phyloP scores from a whole-genome alignment of 2,888 invertebrate species.

The Leptopilina myrica region DNA sequence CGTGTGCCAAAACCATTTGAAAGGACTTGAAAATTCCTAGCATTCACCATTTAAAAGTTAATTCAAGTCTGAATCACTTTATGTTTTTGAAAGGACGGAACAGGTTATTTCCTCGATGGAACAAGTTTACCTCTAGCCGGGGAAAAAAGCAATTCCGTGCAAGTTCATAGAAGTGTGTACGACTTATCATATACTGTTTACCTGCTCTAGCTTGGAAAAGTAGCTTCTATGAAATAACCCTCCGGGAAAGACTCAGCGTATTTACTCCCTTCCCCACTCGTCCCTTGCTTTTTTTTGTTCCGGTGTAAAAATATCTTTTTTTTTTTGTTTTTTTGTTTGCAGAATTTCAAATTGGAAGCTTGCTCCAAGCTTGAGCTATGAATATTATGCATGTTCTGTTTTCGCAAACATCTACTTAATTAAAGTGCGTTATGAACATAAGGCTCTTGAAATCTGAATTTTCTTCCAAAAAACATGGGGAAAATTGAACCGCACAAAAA shows the following conservation, averaged over 20 bases:
- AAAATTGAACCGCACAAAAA: neutral
- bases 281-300: neutral
- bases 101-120: constrained; percentile 37
- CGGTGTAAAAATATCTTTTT: constrained; percentile 9
- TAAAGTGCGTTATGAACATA: constrained; percentile 9
- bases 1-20: constrained; percentile 27
- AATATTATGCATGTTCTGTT: constrained; percentile 9
- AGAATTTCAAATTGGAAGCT: constrained; percentile 21
- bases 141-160: constrained; percentile 32
- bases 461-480: neutral
- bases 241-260: constrained; percentile 23
- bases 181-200: constrained; percentile 37
- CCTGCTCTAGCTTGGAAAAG: constrained; percentile 33
- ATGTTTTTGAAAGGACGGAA: constrained; percentile 36
- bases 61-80: constrained; percentile 36
- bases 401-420: neutral
- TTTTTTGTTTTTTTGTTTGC: constrained; percentile 36
- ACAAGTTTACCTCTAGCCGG: constrained; percentile 32
- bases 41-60: constrained; percentile 24
- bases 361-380: neutral
- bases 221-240: constrained; percentile 33
- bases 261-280: neutral
- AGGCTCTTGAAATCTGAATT: neutral
- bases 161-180: constrained; percentile 36
- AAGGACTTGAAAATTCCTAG: constrained; percentile 16